Evolutionary conservation across 2,888 invertebrate genomes (phyloP), one percentile per base, ranked within the genome.

Genomic region (Protonemura montana): DNA sequence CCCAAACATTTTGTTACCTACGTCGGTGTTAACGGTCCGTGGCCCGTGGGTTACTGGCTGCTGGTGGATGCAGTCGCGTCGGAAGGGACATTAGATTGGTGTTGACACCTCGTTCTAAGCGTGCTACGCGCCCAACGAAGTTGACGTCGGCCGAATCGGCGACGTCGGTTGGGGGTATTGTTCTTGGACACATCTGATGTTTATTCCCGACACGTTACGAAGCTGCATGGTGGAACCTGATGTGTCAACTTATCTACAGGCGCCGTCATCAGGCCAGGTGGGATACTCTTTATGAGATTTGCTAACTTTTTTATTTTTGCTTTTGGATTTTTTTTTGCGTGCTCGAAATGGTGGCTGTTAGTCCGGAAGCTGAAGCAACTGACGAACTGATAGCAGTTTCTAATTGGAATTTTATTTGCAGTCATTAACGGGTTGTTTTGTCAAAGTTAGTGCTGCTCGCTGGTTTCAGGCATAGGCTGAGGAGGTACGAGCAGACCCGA

Each of bases 161-260:
- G 59, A 21, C 59, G 59, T 59, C 59, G 59, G 16, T 59, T 35
- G 35, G 10, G 16, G 59, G 16, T 59, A 59, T 59, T 59, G 13
- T 59, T 59, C 59, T 59, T 59, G 59, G 59, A 59, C 59, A 59
- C 59, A 59, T 59, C 59, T 59, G 93, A 97, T 97, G 97, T 97
- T 97, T 94, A 97, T 97, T 94, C 97, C 97, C 93, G 97, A 97
- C 93, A 95, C 96, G 91, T 94, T 97, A 93, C 95, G 97, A 94
- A 96, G 96, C 96, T 97, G 97, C 95, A 97, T 97, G 97, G 97
- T 97, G 95, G 97, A 97, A 95, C 95, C 95, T 93, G 97, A 97
- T 96, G 97, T 97, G 93, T 96, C 97, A 93, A 96, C 97, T 92
- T 97, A 97, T 94, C 95, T 97, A 92, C 97, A 97, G 94, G 96